Percentiles rank a stretch among this genome's conserved stretches.
These are phyloP conservation scores for Andrena bicolor DNA, from an alignment of 2,888 invertebrate genomes.

Conservation along the genomic window DNA sequence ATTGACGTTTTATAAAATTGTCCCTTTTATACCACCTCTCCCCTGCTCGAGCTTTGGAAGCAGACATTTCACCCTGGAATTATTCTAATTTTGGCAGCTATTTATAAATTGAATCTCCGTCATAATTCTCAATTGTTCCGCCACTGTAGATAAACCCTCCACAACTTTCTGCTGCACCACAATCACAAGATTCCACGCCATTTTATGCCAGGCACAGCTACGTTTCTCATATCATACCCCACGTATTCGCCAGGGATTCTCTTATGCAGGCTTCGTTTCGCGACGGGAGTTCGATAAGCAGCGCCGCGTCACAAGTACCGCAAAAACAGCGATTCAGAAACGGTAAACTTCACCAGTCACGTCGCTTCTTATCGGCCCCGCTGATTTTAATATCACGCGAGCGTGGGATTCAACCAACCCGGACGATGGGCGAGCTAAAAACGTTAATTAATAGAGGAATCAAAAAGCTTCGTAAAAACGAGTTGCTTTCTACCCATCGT, in stretches of 20 bases:
- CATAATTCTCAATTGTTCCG: neutral
- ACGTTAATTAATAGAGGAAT: neutral
- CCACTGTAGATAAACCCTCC: neutral
- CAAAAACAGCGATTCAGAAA: conserved; percentile 1
- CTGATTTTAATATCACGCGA: conserved; percentile 11
- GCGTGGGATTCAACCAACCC: neutral
- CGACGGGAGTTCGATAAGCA: conserved; percentile 10
- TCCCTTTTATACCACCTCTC: too few species aligned
- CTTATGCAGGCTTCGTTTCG: conserved; percentile 13
- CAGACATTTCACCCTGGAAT: too few species aligned
- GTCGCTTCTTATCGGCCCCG: conserved; percentile 1
- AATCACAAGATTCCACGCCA: neutral
- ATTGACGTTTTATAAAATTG: too few species aligned
- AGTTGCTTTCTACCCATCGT: too few species aligned
- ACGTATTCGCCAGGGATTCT: neutral
- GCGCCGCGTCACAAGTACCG: neutral
- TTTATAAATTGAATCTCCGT: neutral
- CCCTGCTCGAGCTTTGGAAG: too few species aligned
- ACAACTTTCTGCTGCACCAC: neutral
- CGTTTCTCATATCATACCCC: neutral
- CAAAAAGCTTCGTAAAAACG: too few species aligned
- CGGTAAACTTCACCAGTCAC: conserved; percentile 5
- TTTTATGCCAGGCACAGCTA: neutral
- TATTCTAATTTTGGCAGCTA: neutral
- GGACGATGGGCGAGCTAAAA: neutral